Evolutionary conservation across 2,113 vertebrate species (phyloP).

Genomic region (Cyphomyrus discorhynchus): DNA sequence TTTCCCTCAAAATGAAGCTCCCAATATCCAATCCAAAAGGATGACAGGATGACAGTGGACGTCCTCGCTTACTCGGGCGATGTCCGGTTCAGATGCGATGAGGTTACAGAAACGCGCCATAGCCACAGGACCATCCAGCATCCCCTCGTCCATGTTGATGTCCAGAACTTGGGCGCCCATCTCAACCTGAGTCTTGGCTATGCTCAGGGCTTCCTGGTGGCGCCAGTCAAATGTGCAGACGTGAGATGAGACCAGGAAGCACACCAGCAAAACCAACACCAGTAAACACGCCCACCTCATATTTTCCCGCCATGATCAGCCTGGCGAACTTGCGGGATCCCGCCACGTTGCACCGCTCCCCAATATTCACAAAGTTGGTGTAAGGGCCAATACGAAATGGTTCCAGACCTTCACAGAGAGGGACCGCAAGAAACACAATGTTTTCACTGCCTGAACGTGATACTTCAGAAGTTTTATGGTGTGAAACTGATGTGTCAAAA

Average conservation of each 20-base stretch:
- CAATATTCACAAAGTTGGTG: slow-evolving; percentile 97
- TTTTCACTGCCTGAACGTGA: not conserved
- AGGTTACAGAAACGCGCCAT: slow-evolving; percentile 89
- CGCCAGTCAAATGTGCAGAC: not conserved
- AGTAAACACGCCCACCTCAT: slow-evolving; percentile 67
- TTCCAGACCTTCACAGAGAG: slow-evolving; percentile 73
- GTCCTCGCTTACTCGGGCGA: slow-evolving; percentile 69
- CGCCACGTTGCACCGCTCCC: slow-evolving; percentile 93
- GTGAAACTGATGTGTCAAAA: not conserved
- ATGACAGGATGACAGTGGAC: not conserved
- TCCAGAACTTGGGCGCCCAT: slow-evolving; percentile 95
- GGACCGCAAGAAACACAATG: not conserved
- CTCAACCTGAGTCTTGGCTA: slow-evolving; percentile 89
- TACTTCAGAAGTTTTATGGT: not conserved
- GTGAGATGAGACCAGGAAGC: not conserved
- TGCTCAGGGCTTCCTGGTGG: slow-evolving; percentile 75
- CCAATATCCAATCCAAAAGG: not conserved
- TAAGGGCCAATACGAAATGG: slow-evolving; percentile 86
- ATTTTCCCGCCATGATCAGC: slow-evolving; percentile 85
- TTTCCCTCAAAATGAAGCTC: not conserved
- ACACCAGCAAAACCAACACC: not conserved
- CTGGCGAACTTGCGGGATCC: slow-evolving; percentile 90
- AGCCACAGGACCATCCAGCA: slow-evolving; percentile 81
- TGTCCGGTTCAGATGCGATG: slow-evolving; percentile 85
- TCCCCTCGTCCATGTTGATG: slow-evolving; percentile 97